These are phyloP conservation scores for Dendrocincla tyrannina DNA, from an alignment of 2,797 vertebrate species.

Conservation along the genomic window DNA sequence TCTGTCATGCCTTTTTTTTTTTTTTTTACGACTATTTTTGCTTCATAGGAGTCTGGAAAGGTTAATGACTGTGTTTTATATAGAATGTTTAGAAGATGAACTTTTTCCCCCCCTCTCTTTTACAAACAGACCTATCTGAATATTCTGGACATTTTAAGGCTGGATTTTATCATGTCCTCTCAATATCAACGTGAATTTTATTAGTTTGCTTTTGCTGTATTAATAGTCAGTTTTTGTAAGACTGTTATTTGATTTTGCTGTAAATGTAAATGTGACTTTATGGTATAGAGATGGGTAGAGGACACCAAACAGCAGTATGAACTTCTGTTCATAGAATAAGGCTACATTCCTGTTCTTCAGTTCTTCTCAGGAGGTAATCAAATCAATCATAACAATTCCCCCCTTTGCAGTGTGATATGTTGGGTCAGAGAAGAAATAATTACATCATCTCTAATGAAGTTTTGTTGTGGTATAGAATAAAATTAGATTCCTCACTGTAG, in stretches of 20 bases:
- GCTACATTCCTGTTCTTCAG: background rate
- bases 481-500: background rate
- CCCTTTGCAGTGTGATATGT: background rate
- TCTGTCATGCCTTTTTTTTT: background rate
- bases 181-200: background rate
- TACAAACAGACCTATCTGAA: background rate
- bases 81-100: background rate
- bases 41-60: background rate
- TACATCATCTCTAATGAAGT: background rate
- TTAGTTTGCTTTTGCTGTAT: background rate
- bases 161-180: background rate
- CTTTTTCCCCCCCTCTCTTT: background rate
- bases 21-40: background rate
- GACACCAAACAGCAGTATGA: background rate
- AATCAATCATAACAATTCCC: background rate
- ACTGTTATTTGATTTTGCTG: background rate
- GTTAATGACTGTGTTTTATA: background rate
- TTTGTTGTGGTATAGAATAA: background rate
- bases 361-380: background rate
- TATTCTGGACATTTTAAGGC: background rate
- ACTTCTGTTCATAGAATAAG: background rate
- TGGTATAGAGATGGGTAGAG: background rate
- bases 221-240: background rate
- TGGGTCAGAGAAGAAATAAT: background rate
- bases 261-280: background rate